Conservation (phyloP, 1,140 invertebrate genomes). For the Bombus pascuorum region DNA sequence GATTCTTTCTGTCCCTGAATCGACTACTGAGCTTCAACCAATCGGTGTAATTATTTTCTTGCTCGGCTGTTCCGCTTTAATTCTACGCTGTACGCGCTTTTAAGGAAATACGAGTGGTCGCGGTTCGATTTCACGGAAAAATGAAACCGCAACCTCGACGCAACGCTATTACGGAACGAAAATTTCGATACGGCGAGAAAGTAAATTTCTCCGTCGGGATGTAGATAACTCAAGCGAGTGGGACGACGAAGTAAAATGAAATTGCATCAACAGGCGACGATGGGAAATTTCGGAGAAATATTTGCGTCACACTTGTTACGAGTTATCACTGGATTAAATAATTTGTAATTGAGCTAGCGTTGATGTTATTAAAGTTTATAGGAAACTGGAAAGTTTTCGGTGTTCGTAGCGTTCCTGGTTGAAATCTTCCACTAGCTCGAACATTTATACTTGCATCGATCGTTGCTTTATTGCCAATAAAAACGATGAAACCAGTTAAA, state of each 20-base stretch:
- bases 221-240: too few relatives aligned
- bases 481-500: background rate
- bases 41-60: conserved; percentile 1
- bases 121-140: background rate
- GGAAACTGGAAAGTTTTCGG: background rate
- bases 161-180: background rate
- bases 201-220: background rate
- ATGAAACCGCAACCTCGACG: background rate
- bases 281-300: conserved; percentile 23
- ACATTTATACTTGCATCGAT: conserved; percentile 2
- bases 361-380: conserved; percentile 24
- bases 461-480: conserved; percentile 28
- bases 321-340: conserved; percentile 33
- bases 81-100: background rate
- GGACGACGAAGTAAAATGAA: background rate
- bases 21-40: background rate
- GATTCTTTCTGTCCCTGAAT: background rate
- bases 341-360: conserved; percentile 32
- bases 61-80: conserved; percentile 7
- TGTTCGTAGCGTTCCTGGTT: background rate
- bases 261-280: conserved; percentile 5
- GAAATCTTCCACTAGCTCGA: background rate
- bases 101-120: background rate
- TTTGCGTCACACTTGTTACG: background rate
- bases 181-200: conserved; percentile 8